Evolutionary conservation across 2,797 vertebrate species (phyloP).

Genomic region (Neopelma chrysocephalum): DNA sequence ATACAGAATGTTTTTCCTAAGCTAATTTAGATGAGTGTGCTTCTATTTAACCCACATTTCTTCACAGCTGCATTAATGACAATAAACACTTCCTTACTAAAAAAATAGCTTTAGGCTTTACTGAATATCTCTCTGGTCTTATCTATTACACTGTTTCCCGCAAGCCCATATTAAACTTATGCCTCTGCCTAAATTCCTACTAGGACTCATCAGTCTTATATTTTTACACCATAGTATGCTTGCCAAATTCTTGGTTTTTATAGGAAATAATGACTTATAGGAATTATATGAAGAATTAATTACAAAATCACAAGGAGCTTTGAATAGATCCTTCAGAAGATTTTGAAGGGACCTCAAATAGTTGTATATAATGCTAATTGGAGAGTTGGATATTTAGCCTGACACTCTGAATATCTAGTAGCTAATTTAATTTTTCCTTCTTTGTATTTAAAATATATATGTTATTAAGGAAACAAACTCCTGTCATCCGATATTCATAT

Average conservation of each 20-base stretch:
- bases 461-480: neutral
- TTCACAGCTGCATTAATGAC: neutral
- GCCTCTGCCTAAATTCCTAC: neutral
- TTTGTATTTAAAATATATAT: neutral
- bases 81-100: neutral
- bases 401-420: neutral
- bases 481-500: neutral
- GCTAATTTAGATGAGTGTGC: neutral
- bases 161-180: neutral
- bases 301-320: neutral
- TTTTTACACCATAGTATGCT: neutral
- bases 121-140: neutral
- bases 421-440: neutral
- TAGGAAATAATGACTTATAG: neutral
- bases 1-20: neutral
- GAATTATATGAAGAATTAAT: neutral
- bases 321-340: neutral
- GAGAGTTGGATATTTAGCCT: neutral
- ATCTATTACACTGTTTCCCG: neutral
- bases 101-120: neutral
- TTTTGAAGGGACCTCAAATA: neutral
- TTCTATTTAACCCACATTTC: neutral
- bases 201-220: neutral
- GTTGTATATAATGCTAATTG: neutral
- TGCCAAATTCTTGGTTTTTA: neutral